Conservation (phyloP, 2,888 invertebrate genomes). For the Amblyjoppa proteus region DNA sequence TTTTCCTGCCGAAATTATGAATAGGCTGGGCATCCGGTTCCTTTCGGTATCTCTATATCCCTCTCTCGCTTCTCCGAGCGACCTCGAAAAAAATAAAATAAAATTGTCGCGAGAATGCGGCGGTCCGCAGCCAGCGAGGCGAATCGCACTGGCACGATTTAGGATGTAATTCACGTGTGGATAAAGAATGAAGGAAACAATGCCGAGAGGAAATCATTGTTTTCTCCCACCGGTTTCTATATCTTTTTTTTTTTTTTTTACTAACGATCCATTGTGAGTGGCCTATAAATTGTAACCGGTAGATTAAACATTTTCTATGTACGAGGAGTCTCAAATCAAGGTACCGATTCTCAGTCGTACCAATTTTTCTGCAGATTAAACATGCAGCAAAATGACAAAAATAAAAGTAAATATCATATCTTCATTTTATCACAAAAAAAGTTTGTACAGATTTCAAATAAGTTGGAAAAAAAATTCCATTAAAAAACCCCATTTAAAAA, state of each 20-base stretch:
- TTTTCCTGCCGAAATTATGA: slow-evolving; percentile 64
- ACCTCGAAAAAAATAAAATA: slow-evolving; percentile 33
- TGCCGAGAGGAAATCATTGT: slow-evolving; percentile 64
- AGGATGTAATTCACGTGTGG: slow-evolving; percentile 65
- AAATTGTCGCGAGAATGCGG: slow-evolving; percentile 63
- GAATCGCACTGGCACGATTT: slow-evolving; percentile 61
- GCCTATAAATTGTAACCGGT: slow-evolving; percentile 3
- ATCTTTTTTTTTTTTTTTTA: slow-evolving; percentile 33
- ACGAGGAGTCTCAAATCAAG: too few species aligned
- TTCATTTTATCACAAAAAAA: not conserved
- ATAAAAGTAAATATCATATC: not conserved
- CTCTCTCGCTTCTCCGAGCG: slow-evolving; percentile 21
- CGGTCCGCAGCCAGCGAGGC: slow-evolving; percentile 60
- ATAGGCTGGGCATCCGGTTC: slow-evolving; percentile 65
- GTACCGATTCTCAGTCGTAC: not conserved
- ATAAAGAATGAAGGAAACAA: slow-evolving; percentile 63
- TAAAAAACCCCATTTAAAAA: not conserved
- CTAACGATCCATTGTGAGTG: slow-evolving; percentile 2
- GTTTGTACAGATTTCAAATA: not conserved
- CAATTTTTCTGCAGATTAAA: not conserved
- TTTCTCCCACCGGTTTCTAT: slow-evolving; percentile 43
- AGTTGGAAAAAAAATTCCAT: not conserved
- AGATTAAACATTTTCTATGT: too few species aligned
- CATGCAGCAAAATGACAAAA: not conserved
- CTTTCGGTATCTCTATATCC: slow-evolving; percentile 13